Conservation (phyloP, 2,888 invertebrate species). For the Troides aeacus region DNA sequence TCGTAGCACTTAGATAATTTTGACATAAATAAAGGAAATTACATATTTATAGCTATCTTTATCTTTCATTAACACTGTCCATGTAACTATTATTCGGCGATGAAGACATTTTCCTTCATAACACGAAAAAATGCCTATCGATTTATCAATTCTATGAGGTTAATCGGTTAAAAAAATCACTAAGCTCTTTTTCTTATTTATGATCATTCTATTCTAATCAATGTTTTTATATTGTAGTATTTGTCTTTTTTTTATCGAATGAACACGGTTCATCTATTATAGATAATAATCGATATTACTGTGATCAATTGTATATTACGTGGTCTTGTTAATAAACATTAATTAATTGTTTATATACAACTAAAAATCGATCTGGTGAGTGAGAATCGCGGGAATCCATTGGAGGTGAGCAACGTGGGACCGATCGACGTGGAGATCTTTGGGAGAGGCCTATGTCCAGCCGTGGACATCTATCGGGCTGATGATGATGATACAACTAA, state of each 20-base stretch:
- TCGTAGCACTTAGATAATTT: conserved; percentile 28
- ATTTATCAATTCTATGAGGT: neutral
- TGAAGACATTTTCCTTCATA: neutral
- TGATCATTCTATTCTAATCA: neutral
- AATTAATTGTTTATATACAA: no score
- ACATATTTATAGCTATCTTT: conserved; percentile 25
- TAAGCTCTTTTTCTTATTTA: neutral
- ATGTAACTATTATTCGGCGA: neutral
- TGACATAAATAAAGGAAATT: conserved; percentile 29
- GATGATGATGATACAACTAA: no score
- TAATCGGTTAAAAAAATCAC: neutral
- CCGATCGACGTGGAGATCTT: no score
- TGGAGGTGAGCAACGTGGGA: no score
- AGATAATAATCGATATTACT: neutral
- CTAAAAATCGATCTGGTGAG: no score
- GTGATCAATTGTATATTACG: neutral
- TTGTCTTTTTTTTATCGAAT: neutral
- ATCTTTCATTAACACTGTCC: conserved; percentile 20
- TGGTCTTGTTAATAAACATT: no score
- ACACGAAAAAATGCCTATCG: neutral
- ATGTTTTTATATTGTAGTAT: neutral
- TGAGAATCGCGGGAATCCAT: no score
- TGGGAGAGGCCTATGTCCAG: no score
- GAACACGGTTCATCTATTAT: neutral
- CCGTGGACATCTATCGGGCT: no score